Evolutionary conservation across 2,888 invertebrate species (phyloP), one percentile per base, ranked within the genome.

Genomic region (Caenorhabditis sp.): DNA sequence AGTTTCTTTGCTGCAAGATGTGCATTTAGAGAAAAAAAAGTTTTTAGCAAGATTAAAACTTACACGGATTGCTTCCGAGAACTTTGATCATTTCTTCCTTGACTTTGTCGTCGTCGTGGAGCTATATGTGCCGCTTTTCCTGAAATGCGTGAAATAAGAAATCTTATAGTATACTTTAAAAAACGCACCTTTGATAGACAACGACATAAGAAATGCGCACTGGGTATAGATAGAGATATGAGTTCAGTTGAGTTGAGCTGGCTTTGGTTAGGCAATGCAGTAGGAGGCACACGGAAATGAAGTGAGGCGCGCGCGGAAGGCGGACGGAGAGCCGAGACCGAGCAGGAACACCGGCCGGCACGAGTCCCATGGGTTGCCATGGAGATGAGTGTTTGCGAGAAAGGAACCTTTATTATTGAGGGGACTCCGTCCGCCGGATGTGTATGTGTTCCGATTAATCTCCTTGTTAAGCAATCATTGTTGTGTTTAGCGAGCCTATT

Each of bases 71-170:
- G 44, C 44, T 69, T 73, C n/a, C 69, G 54, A 41, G 75, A 56
- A 22, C 47, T 74, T 63, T 70, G 70, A 56, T 70, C 79, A 47
- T 56, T 19, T 54, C 41, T 69, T 22, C 31, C 44, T 44, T 70
- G 77, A 16, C 54, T 70, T 44, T n/a, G 77, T 22, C 79, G 59
- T 16, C 69, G 41, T 49, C 79, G 38, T 6, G 79, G 79, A 14
- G 70, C 79, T 47, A 79, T 79, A 56, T 70, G 70, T 10, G 79
- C 79, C 0, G 79, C 63, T 72, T 70, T 79, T 56, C 79, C 79
- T 79, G 28, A 26, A 70, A 70, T 61, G 31, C 0, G n/a, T 35
- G 35, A 19, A 51, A 24, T 28, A 6, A 12, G 24, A 35, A n/a
- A 61, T 5, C n/a, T 1, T 47, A 58, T 61, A 58, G 28, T 35